These are phyloP conservation scores for Athalia cordata DNA, from an alignment of 2,888 invertebrate species.

Conservation along the genomic window DNA sequence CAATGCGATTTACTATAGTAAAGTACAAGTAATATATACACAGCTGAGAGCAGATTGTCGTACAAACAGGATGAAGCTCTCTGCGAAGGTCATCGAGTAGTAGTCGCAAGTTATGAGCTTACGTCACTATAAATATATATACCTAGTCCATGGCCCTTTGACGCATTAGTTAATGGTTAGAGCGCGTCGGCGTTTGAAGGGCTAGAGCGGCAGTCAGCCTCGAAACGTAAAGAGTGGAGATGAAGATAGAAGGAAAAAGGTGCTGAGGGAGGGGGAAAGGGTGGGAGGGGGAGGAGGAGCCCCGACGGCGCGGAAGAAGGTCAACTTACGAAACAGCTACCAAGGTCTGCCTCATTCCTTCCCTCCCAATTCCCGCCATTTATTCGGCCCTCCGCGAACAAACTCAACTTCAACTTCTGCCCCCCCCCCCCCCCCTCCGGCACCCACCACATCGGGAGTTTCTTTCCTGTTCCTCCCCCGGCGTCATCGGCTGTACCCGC, in stretches of 20 bases:
- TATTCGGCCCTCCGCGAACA: slow-evolving; percentile 53
- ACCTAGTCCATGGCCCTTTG: slow-evolving; percentile 35
- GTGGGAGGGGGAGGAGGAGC: slow-evolving; percentile 56
- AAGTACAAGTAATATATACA: too few species aligned
- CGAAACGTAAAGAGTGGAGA: slow-evolving; percentile 40
- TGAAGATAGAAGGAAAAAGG: slow-evolving; percentile 34
- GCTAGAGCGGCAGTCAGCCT: slow-evolving; percentile 10
- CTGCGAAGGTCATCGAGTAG: slow-evolving; percentile 25
- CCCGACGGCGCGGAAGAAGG: slow-evolving; percentile 58
- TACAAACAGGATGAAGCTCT: slow-evolving; percentile 25
- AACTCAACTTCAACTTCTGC: neutral
- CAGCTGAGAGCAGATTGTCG: too few species aligned
- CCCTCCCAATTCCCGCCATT: slow-evolving; percentile 51
- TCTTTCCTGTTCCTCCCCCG: too few species aligned
- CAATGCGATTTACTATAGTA: neutral
- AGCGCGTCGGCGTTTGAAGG: slow-evolving; percentile 12
- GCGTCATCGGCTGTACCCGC: too few species aligned
- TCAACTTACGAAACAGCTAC: slow-evolving; percentile 66
- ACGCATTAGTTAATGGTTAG: slow-evolving; percentile 27
- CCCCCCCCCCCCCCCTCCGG: neutral
- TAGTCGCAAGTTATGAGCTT: neutral
- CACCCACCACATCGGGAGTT: neutral
- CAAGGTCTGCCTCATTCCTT: slow-evolving; percentile 57
- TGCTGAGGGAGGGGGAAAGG: slow-evolving; percentile 41
- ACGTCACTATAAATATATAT: slow-evolving; percentile 21